Evolutionary conservation across 1,140 invertebrate genomes (phyloP), one percentile per base, ranked within the genome.

Genomic region (Leptinotarsa defecta): DNA sequence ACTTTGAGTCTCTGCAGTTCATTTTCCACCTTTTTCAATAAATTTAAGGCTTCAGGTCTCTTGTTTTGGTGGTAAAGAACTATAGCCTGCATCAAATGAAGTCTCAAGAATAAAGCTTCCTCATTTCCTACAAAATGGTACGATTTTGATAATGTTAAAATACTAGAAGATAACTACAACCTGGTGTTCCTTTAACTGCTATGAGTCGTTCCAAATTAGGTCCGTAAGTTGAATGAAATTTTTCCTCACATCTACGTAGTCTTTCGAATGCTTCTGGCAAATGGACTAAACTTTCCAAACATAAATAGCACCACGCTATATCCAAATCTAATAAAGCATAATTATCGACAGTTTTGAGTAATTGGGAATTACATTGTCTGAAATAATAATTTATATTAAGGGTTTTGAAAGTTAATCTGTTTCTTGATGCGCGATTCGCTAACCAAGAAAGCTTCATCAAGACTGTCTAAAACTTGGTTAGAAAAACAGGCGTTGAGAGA

Each of bases 271-370:
- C 94, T 84, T 94, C 92, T 17, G 91, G 92, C 61, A 94, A 84
- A 74, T 93, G 89, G 19, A 88, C 87, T 20, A 94, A 87, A 83
- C 90, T 93, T 81, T 90, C 87, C 19, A 95, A 86, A 81, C 90
- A 90, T 43, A 95, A 86, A 87, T 95, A 95, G 85, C 93, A 94
- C 94, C 94, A 95, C 4, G 92, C 92, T 77, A 95, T 93, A 84
- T 95, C 94, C 78, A 95, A 86, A 85, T 94, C 93, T 5, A 95
- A 86, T 2, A 95, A 85, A 1, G 92, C 94, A 87, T 91, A 94
- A 83, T 95, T 95, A 84, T 95, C 93, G n/a, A 94, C 93, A 1
- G 87, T 84, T 74, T 90, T 87, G 15, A 95, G 85, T 49, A 95
- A 86, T 43, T 88, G 86, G 0, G 92, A 90, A 69, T 91, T 86